These are phyloP conservation scores for Taenioides sp. DNA, from an alignment of 2,797 vertebrate species.

Conservation along the genomic window DNA sequence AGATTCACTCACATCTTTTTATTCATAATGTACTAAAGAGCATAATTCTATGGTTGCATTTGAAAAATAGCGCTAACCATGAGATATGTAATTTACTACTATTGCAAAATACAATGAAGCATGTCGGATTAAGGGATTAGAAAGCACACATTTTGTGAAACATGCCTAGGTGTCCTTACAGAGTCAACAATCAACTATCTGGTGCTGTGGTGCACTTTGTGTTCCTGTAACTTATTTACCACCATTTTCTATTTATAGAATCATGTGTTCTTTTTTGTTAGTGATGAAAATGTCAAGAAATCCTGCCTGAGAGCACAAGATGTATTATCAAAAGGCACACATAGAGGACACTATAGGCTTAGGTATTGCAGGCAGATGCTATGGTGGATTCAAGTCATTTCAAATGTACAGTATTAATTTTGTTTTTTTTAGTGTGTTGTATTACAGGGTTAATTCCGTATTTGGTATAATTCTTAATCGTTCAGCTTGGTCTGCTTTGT, in stretches of 20 bases:
- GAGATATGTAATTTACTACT: neutral
- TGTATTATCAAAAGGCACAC: conserved; percentile 4
- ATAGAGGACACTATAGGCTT: conserved; percentile 12
- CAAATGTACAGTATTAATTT: conserved; percentile 6
- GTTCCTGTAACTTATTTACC: conserved; percentile 19
- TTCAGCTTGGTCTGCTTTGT: neutral
- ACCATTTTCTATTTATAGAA: conserved; percentile 20
- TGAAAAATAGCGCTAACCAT: neutral
- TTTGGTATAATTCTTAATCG: neutral
- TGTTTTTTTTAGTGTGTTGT: neutral
- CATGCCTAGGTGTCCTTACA: conserved; percentile 15
- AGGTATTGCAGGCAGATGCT: neutral
- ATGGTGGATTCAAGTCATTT: neutral
- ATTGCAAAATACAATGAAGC: neutral
- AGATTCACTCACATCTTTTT: conserved; percentile 18
- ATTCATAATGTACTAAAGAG: conserved; percentile 15
- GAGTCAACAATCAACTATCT: conserved; percentile 13
- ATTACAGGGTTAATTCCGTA: neutral
- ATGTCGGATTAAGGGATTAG: conserved; percentile 6
- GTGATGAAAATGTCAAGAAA: conserved; percentile 13
- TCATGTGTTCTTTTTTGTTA: conserved; percentile 10
- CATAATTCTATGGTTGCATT: neutral
- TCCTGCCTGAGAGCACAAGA: neutral
- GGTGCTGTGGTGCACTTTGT: neutral
- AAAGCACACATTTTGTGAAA: conserved; percentile 15